Conservation (phyloP, 2,888 invertebrate species). For the Temnothorax rugatulus region DNA sequence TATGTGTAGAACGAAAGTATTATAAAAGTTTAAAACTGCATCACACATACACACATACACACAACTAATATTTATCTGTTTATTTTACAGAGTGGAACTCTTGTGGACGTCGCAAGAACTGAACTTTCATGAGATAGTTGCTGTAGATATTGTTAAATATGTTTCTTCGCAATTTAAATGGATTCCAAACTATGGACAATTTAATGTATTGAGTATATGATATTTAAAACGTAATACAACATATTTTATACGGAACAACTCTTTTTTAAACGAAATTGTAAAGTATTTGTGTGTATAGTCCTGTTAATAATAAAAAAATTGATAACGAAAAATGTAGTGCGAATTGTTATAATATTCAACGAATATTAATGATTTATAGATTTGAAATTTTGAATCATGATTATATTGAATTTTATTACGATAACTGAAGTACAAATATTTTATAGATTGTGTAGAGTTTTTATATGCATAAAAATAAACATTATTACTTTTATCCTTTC, state of each 20-base stretch:
- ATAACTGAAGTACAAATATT: neutral
- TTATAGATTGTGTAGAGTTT: neutral
- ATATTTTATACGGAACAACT: neutral
- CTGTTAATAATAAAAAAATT: neutral
- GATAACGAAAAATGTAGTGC: neutral
- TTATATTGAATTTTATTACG: neutral
- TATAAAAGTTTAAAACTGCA: neutral
- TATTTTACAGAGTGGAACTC: conserved; percentile 88
- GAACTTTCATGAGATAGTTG: neutral
- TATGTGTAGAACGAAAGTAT: neutral
- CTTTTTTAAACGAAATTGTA: neutral
- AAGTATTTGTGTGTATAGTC: neutral
- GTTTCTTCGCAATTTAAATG: neutral
- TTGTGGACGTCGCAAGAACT: conserved; percentile 89
- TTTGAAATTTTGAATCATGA: neutral
- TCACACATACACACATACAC: neutral
- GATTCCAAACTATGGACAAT: neutral
- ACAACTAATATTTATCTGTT: neutral
- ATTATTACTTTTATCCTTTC: neutral
- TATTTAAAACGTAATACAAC: neutral
- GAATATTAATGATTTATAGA: neutral
- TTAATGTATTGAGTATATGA: neutral
- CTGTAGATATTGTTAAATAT: conserved; percentile 13
- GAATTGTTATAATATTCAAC: neutral
- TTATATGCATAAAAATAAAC: neutral